Percentiles rank a stretch among this genome's conserved stretches.
Evolutionary conservation across 2,888 invertebrate species (phyloP).

Genomic region (Stenodera caucasica): DNA sequence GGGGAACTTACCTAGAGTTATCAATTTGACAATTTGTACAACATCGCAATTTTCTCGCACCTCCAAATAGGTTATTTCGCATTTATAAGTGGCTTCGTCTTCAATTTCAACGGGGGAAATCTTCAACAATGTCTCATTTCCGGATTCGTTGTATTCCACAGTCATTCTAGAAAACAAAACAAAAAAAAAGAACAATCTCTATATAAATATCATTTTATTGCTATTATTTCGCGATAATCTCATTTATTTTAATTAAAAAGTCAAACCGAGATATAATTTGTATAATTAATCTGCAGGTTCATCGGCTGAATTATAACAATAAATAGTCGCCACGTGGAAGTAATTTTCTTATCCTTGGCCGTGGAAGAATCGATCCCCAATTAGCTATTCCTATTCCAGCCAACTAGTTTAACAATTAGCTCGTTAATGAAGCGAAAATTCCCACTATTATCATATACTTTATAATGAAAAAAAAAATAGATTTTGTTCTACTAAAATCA

Average conservation of each 20-base stretch:
- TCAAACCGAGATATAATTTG: neutral
- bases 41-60: slow-evolving; percentile 79
- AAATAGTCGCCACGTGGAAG: no score
- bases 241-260: neutral
- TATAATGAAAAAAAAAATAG: no score
- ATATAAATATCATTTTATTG: neutral
- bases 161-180: slow-evolving; percentile 62
- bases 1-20: slow-evolving; percentile 80
- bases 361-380: neutral
- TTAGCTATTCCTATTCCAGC: neutral
- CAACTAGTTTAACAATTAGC: neutral
- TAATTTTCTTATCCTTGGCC: neutral
- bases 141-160: slow-evolving; percentile 68
- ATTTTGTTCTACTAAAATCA: no score
- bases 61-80: slow-evolving; percentile 80
- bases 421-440: slow-evolving; percentile 12
- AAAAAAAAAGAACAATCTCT: no score
- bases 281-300: no score
- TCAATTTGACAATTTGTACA: slow-evolving; percentile 77
- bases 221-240: neutral
- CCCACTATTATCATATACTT: no score
- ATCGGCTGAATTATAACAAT: no score
- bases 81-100: slow-evolving; percentile 80
- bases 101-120: slow-evolving; percentile 69
- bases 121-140: slow-evolving; percentile 67